Percentiles rank a stretch among this genome's conserved stretches.
phyloP scores from a whole-genome alignment of 2,113 vertebrate genomes.

The Nettapus auritus region DNA sequence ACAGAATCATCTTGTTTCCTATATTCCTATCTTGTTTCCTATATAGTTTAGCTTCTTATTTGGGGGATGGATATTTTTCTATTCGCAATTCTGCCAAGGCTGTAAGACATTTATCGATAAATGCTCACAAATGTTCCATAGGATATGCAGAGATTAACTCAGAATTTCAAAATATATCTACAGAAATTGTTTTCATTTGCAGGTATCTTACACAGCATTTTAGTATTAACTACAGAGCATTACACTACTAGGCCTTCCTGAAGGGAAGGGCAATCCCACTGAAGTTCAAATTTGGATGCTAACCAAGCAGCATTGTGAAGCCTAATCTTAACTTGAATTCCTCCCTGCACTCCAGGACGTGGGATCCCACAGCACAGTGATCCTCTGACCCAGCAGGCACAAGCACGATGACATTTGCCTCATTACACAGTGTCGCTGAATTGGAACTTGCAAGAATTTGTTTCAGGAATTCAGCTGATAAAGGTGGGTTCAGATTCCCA shows the following conservation, averaged over 20 bases:
- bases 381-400: not conserved
- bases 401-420: not conserved
- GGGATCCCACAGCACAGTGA: not conserved
- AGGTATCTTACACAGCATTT: not conserved
- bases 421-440: not conserved
- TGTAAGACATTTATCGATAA: not conserved
- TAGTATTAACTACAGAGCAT: not conserved
- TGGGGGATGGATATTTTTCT: not conserved
- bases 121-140: not conserved
- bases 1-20: too few relatives aligned
- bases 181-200: not conserved
- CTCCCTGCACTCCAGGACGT: not conserved
- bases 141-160: not conserved
- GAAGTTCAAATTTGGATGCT: not conserved
- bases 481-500: slow-evolving; percentile 14
- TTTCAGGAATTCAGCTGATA: slow-evolving; percentile 18
- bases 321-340: not conserved
- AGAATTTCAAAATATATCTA: not conserved
- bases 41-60: not conserved
- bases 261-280: not conserved
- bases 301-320: not conserved
- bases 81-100: not conserved
- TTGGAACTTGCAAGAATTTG: not conserved
- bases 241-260: not conserved
- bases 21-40: too few relatives aligned